Base-by-base conservation (phyloP, 2,113 vertebrate species). In the Picathartes gymnocephalus region DNA sequence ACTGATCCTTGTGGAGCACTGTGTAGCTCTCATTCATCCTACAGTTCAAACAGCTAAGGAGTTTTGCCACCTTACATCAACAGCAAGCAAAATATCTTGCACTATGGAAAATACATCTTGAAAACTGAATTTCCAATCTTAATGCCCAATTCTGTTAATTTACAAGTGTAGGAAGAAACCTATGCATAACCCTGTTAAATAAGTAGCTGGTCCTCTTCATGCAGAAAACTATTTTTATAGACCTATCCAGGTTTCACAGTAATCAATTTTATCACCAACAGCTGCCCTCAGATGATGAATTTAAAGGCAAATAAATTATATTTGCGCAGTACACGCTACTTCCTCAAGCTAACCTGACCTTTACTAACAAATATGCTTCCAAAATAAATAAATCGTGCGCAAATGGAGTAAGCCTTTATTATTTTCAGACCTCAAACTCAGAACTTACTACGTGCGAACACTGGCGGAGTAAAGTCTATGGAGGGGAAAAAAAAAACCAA, bases 251-350 rank as follows among this genome's bases (percentile, higher is more conserved):
- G 11, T 62, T 72, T 85, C 5, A 1, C 3, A 27, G 17, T 47
- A 37, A 81, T 14, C 23, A 28, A 6, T 65, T 70, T 48, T 37
- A 57, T 19, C 14, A 50, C 27, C 33, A 71, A 33, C 21, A 60
- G 11, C 65, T 25, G 3, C 11, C 11, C 42, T 19, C 23, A 40
- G 23, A 69, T 35, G 5, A 73, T 7, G 25, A 31, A n/a, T 56
- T 47, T 40, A 51, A 85, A 66, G 24, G 24, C 35, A 78, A 78
- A 39, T 30, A 47, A 77, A 28, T 22, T 15, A 8, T 5, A 15
- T 48, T 47, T 61, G 23, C 28, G 39, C 12, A n/a, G 69, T 12
- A 16, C 4, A 53, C 0, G 0, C 13, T n/a, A 53, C 23, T 72
- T 69, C 60, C 42, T 31, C 82, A 57, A 68, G 31, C 45, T 57